Percentiles rank a stretch among this genome's conserved stretches.
Evolutionary conservation across 2,888 invertebrate species (phyloP).

Genomic region (Chrysina gloriosa): DNA sequence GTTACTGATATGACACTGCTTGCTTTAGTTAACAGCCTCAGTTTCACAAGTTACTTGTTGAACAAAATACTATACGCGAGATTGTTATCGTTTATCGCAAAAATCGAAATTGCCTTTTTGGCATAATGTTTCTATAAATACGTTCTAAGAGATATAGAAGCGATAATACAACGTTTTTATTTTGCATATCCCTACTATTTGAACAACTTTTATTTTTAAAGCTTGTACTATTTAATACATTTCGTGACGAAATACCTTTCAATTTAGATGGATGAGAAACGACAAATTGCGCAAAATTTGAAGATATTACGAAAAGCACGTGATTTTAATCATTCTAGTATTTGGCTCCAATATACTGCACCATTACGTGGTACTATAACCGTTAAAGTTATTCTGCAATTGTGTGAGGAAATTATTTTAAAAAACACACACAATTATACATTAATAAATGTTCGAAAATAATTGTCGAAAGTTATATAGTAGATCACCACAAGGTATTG

Average conservation of each 20-base stretch:
- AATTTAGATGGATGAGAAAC: neutral
- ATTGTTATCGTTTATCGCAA: neutral
- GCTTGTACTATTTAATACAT: neutral
- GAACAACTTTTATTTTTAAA: neutral
- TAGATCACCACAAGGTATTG: too few species aligned
- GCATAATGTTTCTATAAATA: neutral
- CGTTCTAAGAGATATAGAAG: neutral
- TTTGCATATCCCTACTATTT: neutral
- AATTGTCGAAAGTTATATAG: too few species aligned
- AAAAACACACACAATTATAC: too few species aligned
- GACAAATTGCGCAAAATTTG: too few species aligned
- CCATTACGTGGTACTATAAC: too few species aligned
- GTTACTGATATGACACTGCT: conserved; percentile 30
- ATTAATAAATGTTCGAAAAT: too few species aligned
- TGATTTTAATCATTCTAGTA: too few species aligned
- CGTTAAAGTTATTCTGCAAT: too few species aligned
- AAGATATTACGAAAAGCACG: too few species aligned
- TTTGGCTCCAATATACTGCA: too few species aligned
- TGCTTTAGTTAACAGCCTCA: conserved; percentile 16
- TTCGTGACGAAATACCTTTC: neutral
- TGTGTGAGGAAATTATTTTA: too few species aligned
- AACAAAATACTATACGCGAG: neutral
- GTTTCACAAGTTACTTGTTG: neutral
- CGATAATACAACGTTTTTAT: neutral
- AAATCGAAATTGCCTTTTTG: too few species aligned